phyloP scores from a whole-genome alignment of 2,113 vertebrate species.

The Percina caprodes region DNA sequence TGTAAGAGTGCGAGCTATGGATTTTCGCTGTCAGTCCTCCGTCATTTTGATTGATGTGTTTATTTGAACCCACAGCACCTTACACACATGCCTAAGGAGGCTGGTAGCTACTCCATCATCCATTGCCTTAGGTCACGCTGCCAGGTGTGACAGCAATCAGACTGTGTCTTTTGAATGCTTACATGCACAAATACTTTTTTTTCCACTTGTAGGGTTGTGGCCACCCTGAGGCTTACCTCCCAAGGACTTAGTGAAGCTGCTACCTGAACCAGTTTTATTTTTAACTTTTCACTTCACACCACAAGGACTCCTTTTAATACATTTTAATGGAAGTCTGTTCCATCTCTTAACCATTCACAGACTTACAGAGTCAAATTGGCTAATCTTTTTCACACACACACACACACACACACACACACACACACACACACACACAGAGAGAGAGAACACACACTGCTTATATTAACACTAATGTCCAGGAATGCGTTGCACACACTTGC shows the following conservation, averaged over 20 bases:
- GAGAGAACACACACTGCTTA: neutral
- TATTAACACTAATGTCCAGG: constrained; percentile 14
- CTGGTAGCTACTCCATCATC: constrained; percentile 35
- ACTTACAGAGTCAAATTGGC: neutral
- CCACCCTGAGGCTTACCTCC: constrained; percentile 34
- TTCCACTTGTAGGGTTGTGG: constrained; percentile 6
- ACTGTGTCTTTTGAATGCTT: constrained; percentile 14
- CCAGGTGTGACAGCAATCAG: constrained; percentile 27
- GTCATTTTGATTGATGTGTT: constrained; percentile 64
- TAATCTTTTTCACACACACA: neutral
- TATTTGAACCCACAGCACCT: constrained; percentile 38
- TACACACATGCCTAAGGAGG: constrained; percentile 15
- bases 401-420: too few species aligned
- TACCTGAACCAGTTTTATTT: constrained; percentile 11
- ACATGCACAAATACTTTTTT: neutral
- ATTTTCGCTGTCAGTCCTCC: constrained; percentile 30
- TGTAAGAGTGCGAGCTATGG: constrained; percentile 30
- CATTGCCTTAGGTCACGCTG: constrained; percentile 35
- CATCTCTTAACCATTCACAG: neutral
- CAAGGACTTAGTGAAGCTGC: constrained; percentile 33
- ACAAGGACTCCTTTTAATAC: neutral
- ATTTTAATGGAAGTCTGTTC: too few species aligned
- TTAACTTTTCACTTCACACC: constrained; percentile 5
- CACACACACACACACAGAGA: too few species aligned
- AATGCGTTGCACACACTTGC: constrained; percentile 12